Evolutionary conservation across 2,113 vertebrate species (phyloP).

Genomic region (Pedionomus torquatus): DNA sequence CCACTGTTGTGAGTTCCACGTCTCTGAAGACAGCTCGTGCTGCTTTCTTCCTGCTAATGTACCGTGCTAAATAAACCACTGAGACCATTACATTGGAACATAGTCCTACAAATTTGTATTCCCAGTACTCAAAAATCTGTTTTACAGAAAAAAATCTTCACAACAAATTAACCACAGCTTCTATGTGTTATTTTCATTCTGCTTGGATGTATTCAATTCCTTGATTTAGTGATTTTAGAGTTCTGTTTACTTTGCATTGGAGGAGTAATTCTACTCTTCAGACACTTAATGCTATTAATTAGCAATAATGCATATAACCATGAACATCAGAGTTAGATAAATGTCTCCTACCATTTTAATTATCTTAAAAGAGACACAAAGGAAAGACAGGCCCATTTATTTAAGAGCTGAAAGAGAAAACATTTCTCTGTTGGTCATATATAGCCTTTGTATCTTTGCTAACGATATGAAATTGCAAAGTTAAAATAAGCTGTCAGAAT

Average conservation of each 20-base stretch:
- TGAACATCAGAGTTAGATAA: slow-evolving; percentile 25
- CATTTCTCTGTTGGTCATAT: not conserved
- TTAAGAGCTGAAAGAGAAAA: not conserved
- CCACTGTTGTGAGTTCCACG: not conserved
- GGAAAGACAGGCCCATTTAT: not conserved
- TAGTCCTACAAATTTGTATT: not conserved
- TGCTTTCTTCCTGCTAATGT: not conserved
- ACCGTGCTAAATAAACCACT: not conserved
- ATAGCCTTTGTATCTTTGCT: not conserved
- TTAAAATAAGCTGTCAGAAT: not conserved
- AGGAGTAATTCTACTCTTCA: not conserved
- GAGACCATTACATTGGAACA: not conserved
- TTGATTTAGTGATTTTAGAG: slow-evolving; percentile 42
- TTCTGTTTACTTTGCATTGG: slow-evolving; percentile 26
- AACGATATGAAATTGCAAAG: not conserved
- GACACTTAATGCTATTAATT: slow-evolving; percentile 67
- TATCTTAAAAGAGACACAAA: slow-evolving; percentile 38
- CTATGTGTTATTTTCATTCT: not conserved
- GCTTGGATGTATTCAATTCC: not conserved
- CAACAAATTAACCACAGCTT: not conserved
- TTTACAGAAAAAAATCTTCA: not conserved
- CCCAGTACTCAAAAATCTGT: not conserved
- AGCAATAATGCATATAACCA: slow-evolving; percentile 29
- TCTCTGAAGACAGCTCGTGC: not conserved
- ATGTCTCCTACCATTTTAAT: slow-evolving; percentile 52